Conservation (phyloP, 2,113 vertebrate genomes). For the human (Homo sapiens) region GRCh38 chr9:28966501-28967000, state of each 20-base stretch:
- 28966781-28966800: neutral
- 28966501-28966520: neutral
- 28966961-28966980: neutral
- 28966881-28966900: neutral
- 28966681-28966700: neutral
- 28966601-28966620: neutral
- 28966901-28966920: neutral
- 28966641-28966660: neutral
- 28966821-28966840: neutral
- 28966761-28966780: neutral
- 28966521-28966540: neutral
- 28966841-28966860: neutral
- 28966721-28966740: neutral
- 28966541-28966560: neutral
- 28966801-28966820: neutral
- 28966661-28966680: neutral
- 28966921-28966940: neutral
- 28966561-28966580: neutral
- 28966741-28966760: neutral
- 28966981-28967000: neutral
- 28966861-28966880: neutral
- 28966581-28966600: neutral
- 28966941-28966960: neutral
- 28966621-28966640: neutral
- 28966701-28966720: neutral